Evolutionary conservation across 2,113 vertebrate genomes (phyloP), one percentile per base, ranked within the genome.

Genomic region (Cryptotis parvus): DNA sequence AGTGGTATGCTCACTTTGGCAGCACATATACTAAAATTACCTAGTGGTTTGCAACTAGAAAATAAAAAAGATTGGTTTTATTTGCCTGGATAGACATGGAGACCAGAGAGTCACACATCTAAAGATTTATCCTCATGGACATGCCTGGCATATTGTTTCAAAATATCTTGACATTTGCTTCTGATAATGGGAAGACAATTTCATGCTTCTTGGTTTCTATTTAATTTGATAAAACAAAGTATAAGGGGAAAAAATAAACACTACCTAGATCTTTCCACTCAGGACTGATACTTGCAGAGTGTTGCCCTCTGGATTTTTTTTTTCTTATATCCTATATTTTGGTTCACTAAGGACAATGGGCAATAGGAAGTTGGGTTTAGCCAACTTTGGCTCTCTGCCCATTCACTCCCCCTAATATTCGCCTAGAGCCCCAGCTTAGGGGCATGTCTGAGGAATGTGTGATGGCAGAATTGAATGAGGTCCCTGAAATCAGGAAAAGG

Each of bases 231-330:
- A 45, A 82, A 92, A 6, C 16, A 24, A 85, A 74, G 3, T 45
- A 16, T 41, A 43, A 85, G n/a, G 45, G 84, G 84, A 75, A 41
- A 82, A 93, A 86, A 73, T 31, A 52, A 73, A 88, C 82, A 22
- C 39, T 35, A 66, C 22, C 12, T 41, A 45, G 41, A 82, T 45
- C 27, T 2, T 26, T 5, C 24, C 45, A 49, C 84, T 75, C 33
- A 6, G 79, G 31, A 24, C 9, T n/a, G 27, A 18, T 20, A 29
- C 27, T 29, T 49, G 11, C 22, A 61, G 49, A 35, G 24, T 7
- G 33, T 73, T 43, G 22, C 7, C 16, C 35, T 37, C 63, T 43
- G 29, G 93, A 16, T 5, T n/a, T 68, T 14, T 58, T 66, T 45
- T 11, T 11, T 11, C 45, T 14, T 10, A 0, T 24, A 41, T 33